These are phyloP conservation scores for Garra rufa DNA, from an alignment of 2,113 vertebrate genomes.

Conservation along the genomic window DNA sequence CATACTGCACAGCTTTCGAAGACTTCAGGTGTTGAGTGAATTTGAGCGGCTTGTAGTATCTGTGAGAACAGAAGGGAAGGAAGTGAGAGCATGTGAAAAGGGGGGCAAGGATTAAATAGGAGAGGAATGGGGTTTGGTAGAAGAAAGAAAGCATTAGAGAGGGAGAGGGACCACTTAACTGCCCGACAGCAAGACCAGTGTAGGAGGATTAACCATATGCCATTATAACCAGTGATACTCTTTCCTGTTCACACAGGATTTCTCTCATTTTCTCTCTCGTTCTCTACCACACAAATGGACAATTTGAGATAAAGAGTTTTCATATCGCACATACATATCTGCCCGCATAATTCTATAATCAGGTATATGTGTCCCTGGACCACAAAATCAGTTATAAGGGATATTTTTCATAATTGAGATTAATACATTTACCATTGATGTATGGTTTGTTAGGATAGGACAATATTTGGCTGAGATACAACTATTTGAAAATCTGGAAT, in stretches of 20 bases:
- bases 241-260: neutral
- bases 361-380: no score
- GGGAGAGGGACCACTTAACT: conserved; percentile 30
- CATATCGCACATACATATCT: neutral
- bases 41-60: neutral
- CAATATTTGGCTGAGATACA: no score
- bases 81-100: neutral
- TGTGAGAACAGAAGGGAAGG: neutral
- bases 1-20: neutral
- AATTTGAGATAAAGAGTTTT: neutral
- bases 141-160: conserved; percentile 35
- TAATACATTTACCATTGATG: no score
- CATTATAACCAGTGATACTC: conserved; percentile 44
- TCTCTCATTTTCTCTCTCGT: neutral
- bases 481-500: no score
- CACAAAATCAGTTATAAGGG: no score
- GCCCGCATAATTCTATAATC: neutral
- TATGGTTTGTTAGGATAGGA: no score
- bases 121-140: conserved; percentile 22
- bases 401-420: no score
- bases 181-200: conserved; percentile 24
- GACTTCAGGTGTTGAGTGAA: neutral
- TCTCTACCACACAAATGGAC: neutral
- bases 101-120: neutral
- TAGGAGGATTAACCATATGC: conserved; percentile 56